These are phyloP conservation scores for Cyanistes caeruleus DNA, from an alignment of 2,113 vertebrate genomes.

Conservation along the genomic window DNA sequence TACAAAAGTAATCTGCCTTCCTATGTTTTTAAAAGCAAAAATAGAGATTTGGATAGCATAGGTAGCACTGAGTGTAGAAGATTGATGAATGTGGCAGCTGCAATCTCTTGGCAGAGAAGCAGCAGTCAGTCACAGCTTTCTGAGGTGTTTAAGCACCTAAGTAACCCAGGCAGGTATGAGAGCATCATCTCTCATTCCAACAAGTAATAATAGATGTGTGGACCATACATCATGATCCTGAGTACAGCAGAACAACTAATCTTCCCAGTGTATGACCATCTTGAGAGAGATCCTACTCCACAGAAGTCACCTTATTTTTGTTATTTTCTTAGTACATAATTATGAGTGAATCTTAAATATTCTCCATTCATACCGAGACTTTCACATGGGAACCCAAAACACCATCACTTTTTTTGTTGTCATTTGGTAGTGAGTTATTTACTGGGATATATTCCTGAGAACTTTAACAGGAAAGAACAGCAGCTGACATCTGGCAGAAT, in stretches of 20 bases:
- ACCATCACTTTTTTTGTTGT: background rate
- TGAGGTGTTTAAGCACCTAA: background rate
- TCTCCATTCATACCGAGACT: background rate
- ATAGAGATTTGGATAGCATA: background rate
- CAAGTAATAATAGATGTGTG: background rate
- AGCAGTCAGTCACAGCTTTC: background rate
- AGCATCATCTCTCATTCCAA: background rate
- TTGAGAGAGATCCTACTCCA: background rate
- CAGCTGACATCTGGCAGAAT: constrained; percentile 71
- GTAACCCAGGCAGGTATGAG: background rate
- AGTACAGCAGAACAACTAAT: background rate
- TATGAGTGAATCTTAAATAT: background rate
- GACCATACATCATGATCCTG: background rate
- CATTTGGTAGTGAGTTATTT: constrained; percentile 7
- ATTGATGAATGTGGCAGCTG: background rate
- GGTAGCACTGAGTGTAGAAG: background rate
- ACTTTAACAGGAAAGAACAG: constrained; percentile 67
- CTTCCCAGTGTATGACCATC: background rate
- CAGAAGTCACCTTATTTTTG: background rate
- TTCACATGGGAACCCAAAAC: constrained; percentile 44
- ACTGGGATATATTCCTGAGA: constrained; percentile 35
- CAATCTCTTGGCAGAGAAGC: background rate
- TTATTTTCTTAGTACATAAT: background rate
- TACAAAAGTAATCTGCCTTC: background rate
- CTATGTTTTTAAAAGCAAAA: background rate